phyloP scores from a whole-genome alignment of 2,888 invertebrate species.

The Mesochorus sp. region DNA sequence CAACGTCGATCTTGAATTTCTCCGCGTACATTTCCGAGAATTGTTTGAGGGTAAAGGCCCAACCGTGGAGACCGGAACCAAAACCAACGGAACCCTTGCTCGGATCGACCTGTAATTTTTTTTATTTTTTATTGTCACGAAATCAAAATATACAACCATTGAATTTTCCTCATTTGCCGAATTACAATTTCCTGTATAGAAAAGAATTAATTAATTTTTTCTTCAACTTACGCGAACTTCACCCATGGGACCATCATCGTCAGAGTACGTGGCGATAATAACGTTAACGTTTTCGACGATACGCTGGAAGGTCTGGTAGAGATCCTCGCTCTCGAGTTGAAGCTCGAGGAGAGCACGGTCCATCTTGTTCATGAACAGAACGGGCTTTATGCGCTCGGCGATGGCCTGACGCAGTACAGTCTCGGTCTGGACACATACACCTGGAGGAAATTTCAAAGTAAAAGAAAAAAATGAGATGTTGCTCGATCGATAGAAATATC shows the following conservation, averaged over 20 bases:
- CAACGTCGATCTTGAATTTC: slow-evolving; percentile 98
- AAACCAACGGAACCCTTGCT: slow-evolving; percentile 99
- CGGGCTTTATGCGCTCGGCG: slow-evolving; percentile 99
- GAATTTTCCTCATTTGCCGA: no score
- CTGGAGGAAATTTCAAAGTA: no score
- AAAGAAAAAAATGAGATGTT: slow-evolving; percentile 9
- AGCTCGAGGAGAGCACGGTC: slow-evolving; percentile 99
- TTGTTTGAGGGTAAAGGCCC: slow-evolving; percentile 99
- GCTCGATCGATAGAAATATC: not conserved
- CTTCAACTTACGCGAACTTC: slow-evolving; percentile 96
- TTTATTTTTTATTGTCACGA: not conserved
- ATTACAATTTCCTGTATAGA: no score
- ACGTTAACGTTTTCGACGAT: slow-evolving; percentile 99
- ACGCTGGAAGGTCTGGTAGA: slow-evolving; percentile 99
- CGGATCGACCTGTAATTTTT: slow-evolving; percentile 89
- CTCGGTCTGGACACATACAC: slow-evolving; percentile 99
- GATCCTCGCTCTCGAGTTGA: slow-evolving; percentile 97
- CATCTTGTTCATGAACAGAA: slow-evolving; percentile 99
- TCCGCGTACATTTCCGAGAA: slow-evolving; percentile 99
- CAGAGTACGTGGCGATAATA: slow-evolving; percentile 99
- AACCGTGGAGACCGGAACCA: slow-evolving; percentile 99
- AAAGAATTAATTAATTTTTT: not conserved
- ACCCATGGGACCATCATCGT: slow-evolving; percentile 99
- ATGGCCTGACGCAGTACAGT: slow-evolving; percentile 99
- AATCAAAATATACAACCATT: no score